phyloP scores from a whole-genome alignment of 2,797 vertebrate genomes.

The Poecile montanus region DNA sequence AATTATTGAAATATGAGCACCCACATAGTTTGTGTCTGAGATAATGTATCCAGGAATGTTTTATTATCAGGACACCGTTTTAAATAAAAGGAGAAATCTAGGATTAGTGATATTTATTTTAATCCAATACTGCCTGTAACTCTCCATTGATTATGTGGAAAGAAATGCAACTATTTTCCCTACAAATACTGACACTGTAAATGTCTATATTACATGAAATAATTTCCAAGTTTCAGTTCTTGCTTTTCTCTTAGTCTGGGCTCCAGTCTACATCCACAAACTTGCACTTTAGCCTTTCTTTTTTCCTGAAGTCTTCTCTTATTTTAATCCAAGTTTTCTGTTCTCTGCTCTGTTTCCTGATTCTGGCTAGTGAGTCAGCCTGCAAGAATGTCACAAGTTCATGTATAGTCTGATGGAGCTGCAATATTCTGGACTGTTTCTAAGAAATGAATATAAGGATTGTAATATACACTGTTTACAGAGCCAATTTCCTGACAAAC shows the following conservation, averaged over 20 bases:
- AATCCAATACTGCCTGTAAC: neutral
- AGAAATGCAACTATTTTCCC: neutral
- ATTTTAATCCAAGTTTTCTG: conserved; percentile 11
- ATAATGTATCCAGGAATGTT: neutral
- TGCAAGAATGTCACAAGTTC: conserved; percentile 1
- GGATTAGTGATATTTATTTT: neutral
- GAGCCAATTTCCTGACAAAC: conserved; percentile 21
- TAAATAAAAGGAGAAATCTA: neutral
- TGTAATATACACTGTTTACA: neutral
- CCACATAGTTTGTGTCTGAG: neutral
- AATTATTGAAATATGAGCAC: neutral
- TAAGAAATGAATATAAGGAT: neutral
- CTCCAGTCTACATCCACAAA: neutral
- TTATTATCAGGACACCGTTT: neutral
- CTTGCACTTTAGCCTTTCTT: neutral
- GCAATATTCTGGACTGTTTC: neutral
- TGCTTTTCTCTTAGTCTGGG: neutral
- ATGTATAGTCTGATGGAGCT: neutral
- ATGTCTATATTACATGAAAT: neutral
- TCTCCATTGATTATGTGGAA: neutral
- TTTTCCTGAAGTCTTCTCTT: neutral
- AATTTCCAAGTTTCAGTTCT: neutral
- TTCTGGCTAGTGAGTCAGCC: neutral
- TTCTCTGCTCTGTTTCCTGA: neutral
- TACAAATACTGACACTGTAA: neutral